Base-by-base conservation (phyloP, 92 coral and sea anemone species). In the Pocillopora meandrina region DNA sequence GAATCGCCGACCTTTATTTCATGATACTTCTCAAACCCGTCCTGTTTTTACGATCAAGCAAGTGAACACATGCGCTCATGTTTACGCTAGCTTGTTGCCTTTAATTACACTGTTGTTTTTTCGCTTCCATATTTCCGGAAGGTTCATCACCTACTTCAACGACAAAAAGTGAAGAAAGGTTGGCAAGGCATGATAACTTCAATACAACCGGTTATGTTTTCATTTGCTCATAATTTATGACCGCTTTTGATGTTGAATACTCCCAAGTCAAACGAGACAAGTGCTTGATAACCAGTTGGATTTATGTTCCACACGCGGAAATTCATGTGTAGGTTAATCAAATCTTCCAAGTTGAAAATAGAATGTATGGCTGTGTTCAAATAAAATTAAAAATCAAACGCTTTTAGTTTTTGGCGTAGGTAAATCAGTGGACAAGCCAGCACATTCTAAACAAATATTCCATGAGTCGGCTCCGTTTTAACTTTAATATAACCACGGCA, bases 81-180 rank as follows among this genome's bases (percentile, higher is more conserved):
- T 79, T 88, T 84, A 82, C 67, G 31, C 72, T 83, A 23, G 76
- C 91, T 82, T 90, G 84, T 87, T 74, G 84, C 23, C 71, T 35
- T 15, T 77, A 76, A 88, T 85, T 77, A 90, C 72, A 26, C 81
- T 78, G 89, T 82, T 79, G 86, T 87, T 85, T 47, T 89, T 87
- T 86, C 92, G 84, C 71, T 90, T 85, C 82, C 81, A 62, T 70
- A 77, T 90, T 92, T 91, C 98, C 93, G 98, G 84, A 55, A 72
- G 76, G 88, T 90, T 94, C 91, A 90, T 85, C 95, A 92, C 93
- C 93, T 90, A 89, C 93, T 92, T 82, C 90, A 83, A 60, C 69
- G 75, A 84, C 81, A 88, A 82, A 84, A 85, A 69, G 86, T 90
- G 87, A 60, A 62, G 96, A 91, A 90, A 92, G 90, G 88, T 82